Base-by-base conservation (phyloP, 2,113 vertebrate species). In the Smithornis capensis region DNA sequence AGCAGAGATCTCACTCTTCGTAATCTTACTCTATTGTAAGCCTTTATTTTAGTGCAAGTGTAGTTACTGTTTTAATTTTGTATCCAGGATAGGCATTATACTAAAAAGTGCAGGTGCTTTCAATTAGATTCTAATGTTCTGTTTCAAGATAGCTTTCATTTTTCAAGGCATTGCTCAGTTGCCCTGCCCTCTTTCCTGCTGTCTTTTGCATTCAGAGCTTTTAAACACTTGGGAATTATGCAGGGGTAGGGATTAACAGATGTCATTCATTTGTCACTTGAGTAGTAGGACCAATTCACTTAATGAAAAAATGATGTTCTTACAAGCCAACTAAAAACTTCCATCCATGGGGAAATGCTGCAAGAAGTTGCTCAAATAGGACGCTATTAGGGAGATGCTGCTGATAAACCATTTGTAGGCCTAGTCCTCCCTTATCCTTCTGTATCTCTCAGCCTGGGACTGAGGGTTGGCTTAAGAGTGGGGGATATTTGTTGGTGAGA, bases 141-240 rank as follows among this genome's bases (percentile, higher is more conserved):
- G 8, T 77, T 89, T 92, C 56, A 70, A 86, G 90, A 91, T 15
- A 55, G 44, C 56, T 95, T 89, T 84, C 25, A 84, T 89, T 92
- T 89, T 89, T 70, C 6, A 9, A 75, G 60, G 40, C 52, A 69
- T 65, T 14, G 2, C 16, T 89, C 24, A 22, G 29, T 67, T 89
- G 70, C 42, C 19, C 37, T 92, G 53, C 49, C 67, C 50, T 31
- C 28, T 88, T 77, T 29, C 35, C 60, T 50, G 8, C 60, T 87
- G 53, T 31, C 62, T 92, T 95, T 64, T 94, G 21, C n/a, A 75
- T 52, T 77, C 56, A 73, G 35, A 71, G 29, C 59, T 94, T 91
- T 59, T 78, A 71, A 82, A 37, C 55, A 35, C 65, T 64, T 75
- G 71, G 68, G 71, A 93, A 55, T 90, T 89, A 79, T 1, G 1